Evolutionary conservation across 2,797 vertebrate genomes (phyloP).

Genomic region (Sibirionetta formosa): DNA sequence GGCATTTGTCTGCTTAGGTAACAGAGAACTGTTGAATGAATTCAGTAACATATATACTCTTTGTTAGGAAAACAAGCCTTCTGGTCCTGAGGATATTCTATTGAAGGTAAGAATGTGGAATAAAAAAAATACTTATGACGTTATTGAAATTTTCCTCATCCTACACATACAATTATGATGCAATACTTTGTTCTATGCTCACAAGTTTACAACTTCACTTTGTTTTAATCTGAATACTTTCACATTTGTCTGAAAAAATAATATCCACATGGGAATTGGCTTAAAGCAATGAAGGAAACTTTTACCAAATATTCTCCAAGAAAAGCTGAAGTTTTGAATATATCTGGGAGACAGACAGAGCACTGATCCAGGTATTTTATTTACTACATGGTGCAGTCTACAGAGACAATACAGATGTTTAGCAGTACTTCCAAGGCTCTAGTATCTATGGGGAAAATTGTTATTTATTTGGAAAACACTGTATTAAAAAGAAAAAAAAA

Average conservation of each 20-base stretch:
- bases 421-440: neutral
- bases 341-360: neutral
- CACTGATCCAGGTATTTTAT: neutral
- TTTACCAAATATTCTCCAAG: slow-evolving; percentile 29
- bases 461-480: slow-evolving; percentile 24
- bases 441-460: neutral
- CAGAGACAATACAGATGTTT: slow-evolving; percentile 52
- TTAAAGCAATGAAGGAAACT: slow-evolving; percentile 32
- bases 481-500: neutral
- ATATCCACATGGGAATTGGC: neutral
- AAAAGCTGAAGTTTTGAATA: slow-evolving; percentile 33
- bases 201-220: neutral
- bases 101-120: neutral
- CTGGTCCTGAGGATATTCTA: neutral
- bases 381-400: neutral
- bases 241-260: neutral
- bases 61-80: neutral
- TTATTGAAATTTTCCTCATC: neutral
- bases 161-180: neutral
- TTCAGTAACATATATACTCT: neutral
- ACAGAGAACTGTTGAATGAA: neutral
- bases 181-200: neutral
- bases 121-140: accelerated
- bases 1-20: neutral
- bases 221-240: slow-evolving; percentile 27